Percentiles rank a stretch among this genome's conserved stretches.
Evolutionary conservation across 2,888 invertebrate species (phyloP).

Genomic region (Leucania comma): DNA sequence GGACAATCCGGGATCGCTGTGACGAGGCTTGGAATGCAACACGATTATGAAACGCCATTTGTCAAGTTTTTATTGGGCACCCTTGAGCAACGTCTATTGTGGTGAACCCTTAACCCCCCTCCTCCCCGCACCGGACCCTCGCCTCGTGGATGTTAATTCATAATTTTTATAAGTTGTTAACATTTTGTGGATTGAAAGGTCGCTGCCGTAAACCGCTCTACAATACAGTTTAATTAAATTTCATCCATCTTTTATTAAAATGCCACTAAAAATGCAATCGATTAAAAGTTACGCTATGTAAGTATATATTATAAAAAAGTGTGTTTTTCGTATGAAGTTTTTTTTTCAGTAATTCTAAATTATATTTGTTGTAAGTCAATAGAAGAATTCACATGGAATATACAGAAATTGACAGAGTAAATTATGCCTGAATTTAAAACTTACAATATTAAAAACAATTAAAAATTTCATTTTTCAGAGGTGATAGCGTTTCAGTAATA

Average conservation of each 20-base stretch:
- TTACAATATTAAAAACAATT: too few relatives aligned
- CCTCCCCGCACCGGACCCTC: conserved; percentile 79
- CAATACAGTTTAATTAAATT: conserved; percentile 76
- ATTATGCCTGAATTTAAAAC: background rate
- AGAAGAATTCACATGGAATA: background rate
- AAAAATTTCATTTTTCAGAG: background rate
- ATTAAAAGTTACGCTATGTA: background rate
- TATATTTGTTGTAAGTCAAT: background rate
- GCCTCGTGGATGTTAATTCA: conserved; percentile 85
- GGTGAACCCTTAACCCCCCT: conserved; percentile 66
- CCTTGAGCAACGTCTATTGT: conserved; percentile 86
- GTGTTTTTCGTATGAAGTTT: background rate
- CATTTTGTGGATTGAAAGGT: conserved; percentile 77
- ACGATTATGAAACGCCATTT: conserved; percentile 90
- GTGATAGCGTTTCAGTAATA: too few relatives aligned
- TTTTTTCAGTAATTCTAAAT: background rate
- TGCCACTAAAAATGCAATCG: conserved; percentile 3
- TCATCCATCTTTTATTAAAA: conserved; percentile 55
- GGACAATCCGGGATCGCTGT: conserved; percentile 81
- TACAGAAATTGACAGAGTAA: background rate
- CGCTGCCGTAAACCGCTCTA: conserved; percentile 52
- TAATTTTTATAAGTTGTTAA: conserved; percentile 90
- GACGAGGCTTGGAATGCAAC: conserved; percentile 87
- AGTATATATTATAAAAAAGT: too few relatives aligned
- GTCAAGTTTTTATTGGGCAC: conserved; percentile 91